Conservation (phyloP, 2,797 vertebrate species). For the Schizopygopsis malacanthus region DNA sequence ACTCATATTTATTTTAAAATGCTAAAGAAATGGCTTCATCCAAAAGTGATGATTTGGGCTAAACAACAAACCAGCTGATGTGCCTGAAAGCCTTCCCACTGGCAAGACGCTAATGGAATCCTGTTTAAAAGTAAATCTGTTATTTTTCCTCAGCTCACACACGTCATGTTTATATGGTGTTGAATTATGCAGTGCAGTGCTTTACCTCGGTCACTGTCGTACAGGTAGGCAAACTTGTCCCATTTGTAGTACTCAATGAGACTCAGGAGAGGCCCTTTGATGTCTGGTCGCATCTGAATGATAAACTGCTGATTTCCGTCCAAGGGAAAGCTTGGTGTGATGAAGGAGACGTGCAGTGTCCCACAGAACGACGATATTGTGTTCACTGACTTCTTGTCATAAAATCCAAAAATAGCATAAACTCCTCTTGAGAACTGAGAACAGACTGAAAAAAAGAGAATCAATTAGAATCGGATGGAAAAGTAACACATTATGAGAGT, state of each 20-base stretch:
- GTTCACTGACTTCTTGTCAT: constrained; percentile 99
- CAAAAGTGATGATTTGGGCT: constrained; percentile 7
- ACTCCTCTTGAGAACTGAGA: constrained; percentile 99
- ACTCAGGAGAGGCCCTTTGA: constrained; percentile 97
- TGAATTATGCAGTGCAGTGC: constrained; percentile 26
- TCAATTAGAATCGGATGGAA: constrained; percentile 11
- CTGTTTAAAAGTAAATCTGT: background rate
- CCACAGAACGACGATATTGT: constrained; percentile 98
- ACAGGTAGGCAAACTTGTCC: constrained; percentile 98
- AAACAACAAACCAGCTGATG: background rate
- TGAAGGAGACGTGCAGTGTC: constrained; percentile 98
- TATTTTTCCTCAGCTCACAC: background rate
- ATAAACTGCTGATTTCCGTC: constrained; percentile 97
- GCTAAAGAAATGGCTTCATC: background rate
- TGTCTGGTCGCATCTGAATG: constrained; percentile 98
- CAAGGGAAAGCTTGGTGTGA: constrained; percentile 97
- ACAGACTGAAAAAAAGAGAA: constrained; percentile 84
- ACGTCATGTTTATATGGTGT: background rate
- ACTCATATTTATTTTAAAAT: background rate
- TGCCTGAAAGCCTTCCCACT: background rate
- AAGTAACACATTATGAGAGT: background rate
- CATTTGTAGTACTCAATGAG: constrained; percentile 99
- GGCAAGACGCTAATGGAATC: background rate
- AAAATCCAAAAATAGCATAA: constrained; percentile 99
- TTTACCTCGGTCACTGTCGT: constrained; percentile 97